phyloP scores from a whole-genome alignment of 2,888 invertebrate genomes.

The Caenorhabditis angaria region DNA sequence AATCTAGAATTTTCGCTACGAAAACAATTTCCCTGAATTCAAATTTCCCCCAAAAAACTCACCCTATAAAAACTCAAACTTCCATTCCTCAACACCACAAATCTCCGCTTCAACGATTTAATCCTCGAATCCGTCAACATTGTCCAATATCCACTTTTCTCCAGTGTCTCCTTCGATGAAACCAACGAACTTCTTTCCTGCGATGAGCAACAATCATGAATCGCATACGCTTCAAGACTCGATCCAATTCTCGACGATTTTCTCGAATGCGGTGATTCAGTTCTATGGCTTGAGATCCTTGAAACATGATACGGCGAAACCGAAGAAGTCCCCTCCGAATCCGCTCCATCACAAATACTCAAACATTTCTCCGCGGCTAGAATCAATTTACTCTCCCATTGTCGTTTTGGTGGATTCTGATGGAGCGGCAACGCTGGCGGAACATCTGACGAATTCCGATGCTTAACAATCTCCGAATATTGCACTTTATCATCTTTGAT shows the following conservation, averaged over 20 bases:
- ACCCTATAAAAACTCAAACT: conserved; percentile 89
- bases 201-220: conserved; percentile 34
- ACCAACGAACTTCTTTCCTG: conserved; percentile 50
- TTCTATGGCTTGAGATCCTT: conserved; percentile 25
- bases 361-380: conserved; percentile 63
- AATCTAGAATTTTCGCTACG: too few relatives aligned
- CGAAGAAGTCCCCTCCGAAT: conserved; percentile 41
- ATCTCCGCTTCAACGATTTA: conserved; percentile 94
- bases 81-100: conserved; percentile 94
- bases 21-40: too few relatives aligned
- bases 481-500: conserved; percentile 61
- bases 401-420: conserved; percentile 40
- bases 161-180: conserved; percentile 73
- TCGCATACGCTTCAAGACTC: conserved; percentile 27
- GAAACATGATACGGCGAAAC: conserved; percentile 50
- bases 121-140: conserved; percentile 88
- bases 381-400: conserved; percentile 58
- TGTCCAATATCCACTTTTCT: conserved; percentile 88
- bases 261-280: conserved; percentile 38
- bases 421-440: conserved; percentile 57
- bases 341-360: conserved; percentile 31
- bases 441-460: conserved; percentile 20
- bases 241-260: conserved; percentile 20
- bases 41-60: neutral
- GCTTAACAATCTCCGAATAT: conserved; percentile 62